A percentile compares a stretch with the other conserved stretches of the same genome.
These are phyloP conservation scores for Chaetoderma sp. DNA, from an alignment of 2,888 invertebrate species.

Conservation along the genomic window DNA sequence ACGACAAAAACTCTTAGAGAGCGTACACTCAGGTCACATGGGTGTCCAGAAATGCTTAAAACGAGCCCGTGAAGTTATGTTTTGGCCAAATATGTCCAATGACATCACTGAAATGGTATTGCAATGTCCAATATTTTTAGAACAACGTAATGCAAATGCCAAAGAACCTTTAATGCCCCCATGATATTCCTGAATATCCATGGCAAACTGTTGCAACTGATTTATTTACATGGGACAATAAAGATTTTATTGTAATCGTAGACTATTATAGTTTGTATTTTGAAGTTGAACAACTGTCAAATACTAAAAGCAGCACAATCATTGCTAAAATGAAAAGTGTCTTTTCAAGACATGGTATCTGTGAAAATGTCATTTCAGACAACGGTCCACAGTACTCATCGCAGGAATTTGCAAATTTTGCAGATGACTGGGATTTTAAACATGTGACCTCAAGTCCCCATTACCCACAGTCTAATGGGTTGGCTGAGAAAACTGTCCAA, in stretches of 20 bases:
- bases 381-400: conserved; percentile 10
- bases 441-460: too few relatives aligned
- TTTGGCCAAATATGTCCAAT: conserved; percentile 34
- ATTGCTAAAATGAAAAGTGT: conserved; percentile 24
- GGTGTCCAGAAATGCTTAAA: conserved; percentile 30
- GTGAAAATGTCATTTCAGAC: conserved; percentile 13
- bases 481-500: too few relatives aligned
- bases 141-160: conserved; percentile 23
- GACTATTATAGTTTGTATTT: conserved; percentile 30
- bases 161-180: conserved; percentile 35
- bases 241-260: conserved; percentile 23
- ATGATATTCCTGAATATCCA: conserved; percentile 25
- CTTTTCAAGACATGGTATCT: conserved; percentile 36
- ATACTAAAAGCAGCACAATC: conserved; percentile 25
- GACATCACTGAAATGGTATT: conserved; percentile 31
- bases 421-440: too few relatives aligned
- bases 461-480: too few relatives aligned
- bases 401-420: too few relatives aligned
- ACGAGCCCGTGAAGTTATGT: conserved; percentile 32
- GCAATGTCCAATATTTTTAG: conserved; percentile 21
- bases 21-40: conserved; percentile 36
- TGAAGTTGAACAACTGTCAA: conserved; percentile 22
- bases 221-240: conserved; percentile 30
- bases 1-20: conserved; percentile 25
- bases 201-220: conserved; percentile 38